These are phyloP conservation scores for Mastomys natalensis DNA, from an alignment of 2,113 vertebrate species.

Conservation along the genomic window DNA sequence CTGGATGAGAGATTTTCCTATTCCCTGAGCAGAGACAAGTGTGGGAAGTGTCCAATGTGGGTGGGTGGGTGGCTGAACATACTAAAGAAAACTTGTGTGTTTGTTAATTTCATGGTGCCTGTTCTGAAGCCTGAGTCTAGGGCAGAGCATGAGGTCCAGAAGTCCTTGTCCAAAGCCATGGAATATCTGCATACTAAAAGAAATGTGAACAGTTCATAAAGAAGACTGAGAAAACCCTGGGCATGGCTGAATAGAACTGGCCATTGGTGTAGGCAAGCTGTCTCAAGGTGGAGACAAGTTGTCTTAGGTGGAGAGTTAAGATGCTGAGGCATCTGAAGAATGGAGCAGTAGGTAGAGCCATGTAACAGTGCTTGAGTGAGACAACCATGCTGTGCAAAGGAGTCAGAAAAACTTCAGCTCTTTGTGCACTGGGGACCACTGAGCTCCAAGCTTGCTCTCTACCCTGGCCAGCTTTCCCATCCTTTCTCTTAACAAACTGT, in stretches of 20 bases:
- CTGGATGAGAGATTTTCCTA: background rate
- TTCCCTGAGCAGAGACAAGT: background rate
- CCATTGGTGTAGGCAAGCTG: background rate
- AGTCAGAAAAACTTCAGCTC: background rate
- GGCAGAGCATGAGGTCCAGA: background rate
- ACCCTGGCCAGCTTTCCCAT: background rate
- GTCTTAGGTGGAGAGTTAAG: background rate
- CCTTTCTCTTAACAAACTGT: background rate
- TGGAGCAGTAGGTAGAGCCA: background rate
- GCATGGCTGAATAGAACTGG: background rate
- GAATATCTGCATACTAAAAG: background rate
- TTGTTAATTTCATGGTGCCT: background rate
- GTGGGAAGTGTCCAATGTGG: background rate
- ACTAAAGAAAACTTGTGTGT: too few relatives aligned
- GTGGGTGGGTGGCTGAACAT: background rate
- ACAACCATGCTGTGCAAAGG: too few relatives aligned
- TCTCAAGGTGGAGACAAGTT: too few relatives aligned
- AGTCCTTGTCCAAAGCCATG: background rate
- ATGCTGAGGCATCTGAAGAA: background rate
- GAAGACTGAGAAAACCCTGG: background rate
- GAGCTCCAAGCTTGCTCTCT: background rate
- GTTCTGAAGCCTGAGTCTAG: background rate
- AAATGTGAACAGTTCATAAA: background rate
- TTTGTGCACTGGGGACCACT: background rate
- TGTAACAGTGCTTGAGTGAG: background rate